A percentile compares a stretch with the other conserved stretches of the same genome.
phyloP scores from a whole-genome alignment of 1,140 invertebrate species.

The Grapholita molesta region DNA sequence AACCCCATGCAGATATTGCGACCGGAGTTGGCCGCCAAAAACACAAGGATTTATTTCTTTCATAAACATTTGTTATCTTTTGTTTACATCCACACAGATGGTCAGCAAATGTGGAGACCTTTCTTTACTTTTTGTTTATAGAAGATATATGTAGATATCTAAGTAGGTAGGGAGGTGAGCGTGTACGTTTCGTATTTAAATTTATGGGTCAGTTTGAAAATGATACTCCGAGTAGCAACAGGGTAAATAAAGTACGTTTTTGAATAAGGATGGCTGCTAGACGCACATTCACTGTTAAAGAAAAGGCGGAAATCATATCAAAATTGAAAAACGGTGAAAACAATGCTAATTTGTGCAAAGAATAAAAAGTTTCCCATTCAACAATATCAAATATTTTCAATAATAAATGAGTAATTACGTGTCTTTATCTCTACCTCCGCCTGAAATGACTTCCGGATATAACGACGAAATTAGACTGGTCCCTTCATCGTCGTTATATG shows the following conservation, averaged over 20 bases:
- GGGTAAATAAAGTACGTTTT: not conserved
- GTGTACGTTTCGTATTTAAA: not conserved
- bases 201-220: not conserved
- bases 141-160: too few relatives aligned
- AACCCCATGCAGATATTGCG: slow-evolving; percentile 12
- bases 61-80: too few relatives aligned
- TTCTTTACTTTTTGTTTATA: not conserved
- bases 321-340: slow-evolving; percentile 12
- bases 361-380: slow-evolving; percentile 17
- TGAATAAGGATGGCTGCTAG: not conserved
- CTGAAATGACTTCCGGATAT: too few relatives aligned
- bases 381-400: too few relatives aligned
- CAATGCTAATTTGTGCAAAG: slow-evolving; percentile 1
- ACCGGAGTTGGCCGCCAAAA: not conserved
- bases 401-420: too few relatives aligned
- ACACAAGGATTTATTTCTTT: not conserved
- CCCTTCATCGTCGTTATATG: too few relatives aligned
- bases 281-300: slow-evolving; percentile 2
- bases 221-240: not conserved
- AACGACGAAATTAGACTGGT: too few relatives aligned
- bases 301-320: slow-evolving; percentile 12
- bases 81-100: not conserved
- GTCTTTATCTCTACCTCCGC: too few relatives aligned
- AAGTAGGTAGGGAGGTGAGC: not conserved
- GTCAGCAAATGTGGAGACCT: not conserved